These are phyloP conservation scores for Leucoptera coffeella DNA, from an alignment of 2,888 invertebrate species.

Conservation along the genomic window DNA sequence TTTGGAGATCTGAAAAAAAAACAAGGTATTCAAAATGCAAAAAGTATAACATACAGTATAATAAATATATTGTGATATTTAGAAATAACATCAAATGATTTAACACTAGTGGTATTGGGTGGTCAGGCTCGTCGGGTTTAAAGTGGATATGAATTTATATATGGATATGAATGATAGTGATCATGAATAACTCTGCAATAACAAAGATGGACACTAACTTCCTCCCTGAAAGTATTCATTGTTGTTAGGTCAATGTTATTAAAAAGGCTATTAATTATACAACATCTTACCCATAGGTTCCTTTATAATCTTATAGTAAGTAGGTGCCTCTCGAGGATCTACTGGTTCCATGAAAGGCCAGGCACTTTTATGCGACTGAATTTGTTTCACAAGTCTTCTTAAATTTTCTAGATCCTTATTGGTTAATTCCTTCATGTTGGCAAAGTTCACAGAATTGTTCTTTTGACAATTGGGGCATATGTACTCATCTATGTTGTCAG, in stretches of 20 bases:
- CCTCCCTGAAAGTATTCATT: not conserved
- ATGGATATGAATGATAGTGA: too few species aligned
- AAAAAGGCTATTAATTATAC: constrained; percentile 8
- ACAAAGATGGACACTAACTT: too few species aligned
- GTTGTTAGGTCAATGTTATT: not conserved
- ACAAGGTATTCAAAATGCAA: too few species aligned
- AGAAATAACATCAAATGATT: not conserved
- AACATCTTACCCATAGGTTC: constrained; percentile 83
- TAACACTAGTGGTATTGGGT: too few species aligned
- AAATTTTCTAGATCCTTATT: constrained; percentile 76
- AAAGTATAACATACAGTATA: too few species aligned
- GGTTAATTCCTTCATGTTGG: constrained; percentile 81
- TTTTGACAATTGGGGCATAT: constrained; percentile 94
- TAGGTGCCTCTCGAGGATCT: constrained; percentile 91
- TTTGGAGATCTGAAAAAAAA: constrained; percentile 75
- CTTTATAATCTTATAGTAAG: constrained; percentile 93
- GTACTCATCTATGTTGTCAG: constrained; percentile 92
- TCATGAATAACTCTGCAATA: too few species aligned
- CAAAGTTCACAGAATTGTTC: constrained; percentile 81
- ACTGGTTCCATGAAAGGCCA: constrained; percentile 99
- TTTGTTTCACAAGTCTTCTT: constrained; percentile 80
- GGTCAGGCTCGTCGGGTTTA: too few species aligned
- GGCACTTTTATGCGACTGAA: constrained; percentile 90
- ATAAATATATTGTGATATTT: too few species aligned
- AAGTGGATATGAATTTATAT: too few species aligned